Conservation (phyloP, 2,113 vertebrate species). For the Crotalus helleri region DNA sequence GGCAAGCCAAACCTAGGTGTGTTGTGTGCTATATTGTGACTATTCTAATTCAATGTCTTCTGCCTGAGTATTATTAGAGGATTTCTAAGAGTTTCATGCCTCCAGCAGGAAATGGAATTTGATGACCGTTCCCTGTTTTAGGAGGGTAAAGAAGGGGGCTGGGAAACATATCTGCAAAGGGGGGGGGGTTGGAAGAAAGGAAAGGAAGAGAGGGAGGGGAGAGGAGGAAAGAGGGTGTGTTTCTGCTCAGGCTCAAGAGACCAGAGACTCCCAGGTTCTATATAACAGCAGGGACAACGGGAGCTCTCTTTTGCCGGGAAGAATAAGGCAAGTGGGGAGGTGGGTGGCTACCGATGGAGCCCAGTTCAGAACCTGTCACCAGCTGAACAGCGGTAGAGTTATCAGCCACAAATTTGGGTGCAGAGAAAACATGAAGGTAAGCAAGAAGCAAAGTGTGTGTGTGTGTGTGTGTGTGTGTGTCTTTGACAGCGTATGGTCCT, state of each 20-base stretch:
- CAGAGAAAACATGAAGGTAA: slow-evolving; percentile 9
- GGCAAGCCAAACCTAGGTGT: background rate
- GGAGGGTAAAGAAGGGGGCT: slow-evolving; percentile 30
- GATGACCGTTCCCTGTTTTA: background rate
- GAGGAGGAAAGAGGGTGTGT: background rate
- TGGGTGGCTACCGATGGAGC: background rate
- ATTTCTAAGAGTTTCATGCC: background rate
- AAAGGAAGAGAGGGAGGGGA: background rate
- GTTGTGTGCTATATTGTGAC: background rate
- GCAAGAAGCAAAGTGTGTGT: background rate
- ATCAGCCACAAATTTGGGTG: background rate
- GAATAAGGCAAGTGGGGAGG: background rate
- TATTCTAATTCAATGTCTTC: background rate
- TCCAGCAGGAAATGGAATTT: slow-evolving; percentile 18
- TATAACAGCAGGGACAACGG: background rate
- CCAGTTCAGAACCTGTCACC: background rate
- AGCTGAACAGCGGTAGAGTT: background rate
- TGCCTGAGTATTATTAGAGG: background rate
- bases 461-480: background rate
- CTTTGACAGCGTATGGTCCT: background rate
- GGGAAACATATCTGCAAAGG: slow-evolving; percentile 3
- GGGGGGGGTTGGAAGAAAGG: background rate
- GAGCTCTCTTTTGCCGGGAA: background rate
- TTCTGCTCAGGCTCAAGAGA: background rate
- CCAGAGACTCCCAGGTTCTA: background rate